Base-by-base conservation (phyloP, 2,113 vertebrate genomes). In the Etheostoma spectabile region DNA sequence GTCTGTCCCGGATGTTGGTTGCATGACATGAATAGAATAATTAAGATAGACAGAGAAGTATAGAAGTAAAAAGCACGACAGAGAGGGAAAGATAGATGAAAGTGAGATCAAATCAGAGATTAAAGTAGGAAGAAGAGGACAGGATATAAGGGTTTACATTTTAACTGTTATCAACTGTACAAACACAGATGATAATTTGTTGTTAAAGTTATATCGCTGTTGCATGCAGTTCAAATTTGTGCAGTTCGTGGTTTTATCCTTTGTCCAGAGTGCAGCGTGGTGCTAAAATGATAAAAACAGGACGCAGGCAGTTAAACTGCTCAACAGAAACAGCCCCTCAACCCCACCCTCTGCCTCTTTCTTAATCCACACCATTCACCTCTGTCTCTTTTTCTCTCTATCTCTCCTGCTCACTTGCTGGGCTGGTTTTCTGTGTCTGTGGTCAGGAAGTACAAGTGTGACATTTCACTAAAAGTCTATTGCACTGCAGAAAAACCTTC, bases 371-470 rank as follows among this genome's bases (percentile, higher is more conserved):
- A 64, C 48, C 18, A 52, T 19, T 24, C 75, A 52, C 80, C 53
- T 69, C 60, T 71, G 1, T 62, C 52, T 85, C 51, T 48, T 30
- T 67, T 30, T 66, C n/a, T 48, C 51, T 82, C 55, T 52, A 21
- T 51, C 81, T 78, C 15, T 75, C 14, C 42, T 38, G 63, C 67
- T 83, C 82, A 59, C 68, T 93, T 48, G 70, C 83, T 84, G 7
- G 30, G 63, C 70, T 82, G 77, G 84, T 87, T 82, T 49, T 83
- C 18, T 83, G 15, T 13, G 7, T 74, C 82, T 93, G 89, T 82
- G 85, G 90, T 90, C 93, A 95, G 95, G 95, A 95, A 95, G 93
- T 94, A 80, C 56, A 86, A 60, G 63, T 86, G 73, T 87, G 80
- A 79, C 80, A 82, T 86, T 87, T 91, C 65, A 68, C 74, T 78